Percentiles rank a stretch among this genome's conserved stretches.
Conservation (phyloP, 2,797 vertebrate species). For the Epinephelus malabaricus region DNA sequence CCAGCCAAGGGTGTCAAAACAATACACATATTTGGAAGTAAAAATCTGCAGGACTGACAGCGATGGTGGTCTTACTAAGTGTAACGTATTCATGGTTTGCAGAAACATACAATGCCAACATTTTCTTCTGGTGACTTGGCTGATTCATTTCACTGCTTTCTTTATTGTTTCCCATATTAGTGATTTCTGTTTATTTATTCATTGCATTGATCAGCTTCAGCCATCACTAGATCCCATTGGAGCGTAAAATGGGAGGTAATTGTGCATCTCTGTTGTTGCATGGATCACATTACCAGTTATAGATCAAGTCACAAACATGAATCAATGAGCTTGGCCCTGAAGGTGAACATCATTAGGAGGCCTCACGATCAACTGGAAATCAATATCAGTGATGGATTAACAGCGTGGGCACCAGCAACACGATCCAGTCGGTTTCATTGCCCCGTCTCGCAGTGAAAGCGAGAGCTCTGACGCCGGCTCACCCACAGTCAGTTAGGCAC, state of each 20-base stretch:
- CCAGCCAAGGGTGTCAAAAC: no score
- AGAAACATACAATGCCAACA: no score
- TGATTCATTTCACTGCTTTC: constrained; percentile 16
- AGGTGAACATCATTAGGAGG: constrained; percentile 76
- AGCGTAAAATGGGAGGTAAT: constrained; percentile 63
- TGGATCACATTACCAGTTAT: constrained; percentile 75
- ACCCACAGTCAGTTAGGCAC: constrained; percentile 9
- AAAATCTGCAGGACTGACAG: no score
- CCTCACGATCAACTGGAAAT: constrained; percentile 70
- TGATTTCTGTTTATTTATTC: constrained; percentile 59
- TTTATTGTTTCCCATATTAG: not conserved
- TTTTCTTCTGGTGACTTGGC: no score
- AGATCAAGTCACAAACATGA: constrained; percentile 60
- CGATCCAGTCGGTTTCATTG: constrained; percentile 36
- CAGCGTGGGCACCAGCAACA: constrained; percentile 27
- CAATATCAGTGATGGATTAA: constrained; percentile 74
- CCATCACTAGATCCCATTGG: constrained; percentile 47
- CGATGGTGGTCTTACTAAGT: no score
- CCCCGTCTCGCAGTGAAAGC: constrained; percentile 7
- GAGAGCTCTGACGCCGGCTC: constrained; percentile 6
- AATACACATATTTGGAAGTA: no score
- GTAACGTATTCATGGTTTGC: no score
- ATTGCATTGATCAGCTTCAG: constrained; percentile 52
- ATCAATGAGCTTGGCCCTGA: constrained; percentile 72
- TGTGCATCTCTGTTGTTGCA: constrained; percentile 52